These are phyloP conservation scores for Piscicola geometra DNA, from an alignment of 2,888 invertebrate genomes.

Conservation along the genomic window DNA sequence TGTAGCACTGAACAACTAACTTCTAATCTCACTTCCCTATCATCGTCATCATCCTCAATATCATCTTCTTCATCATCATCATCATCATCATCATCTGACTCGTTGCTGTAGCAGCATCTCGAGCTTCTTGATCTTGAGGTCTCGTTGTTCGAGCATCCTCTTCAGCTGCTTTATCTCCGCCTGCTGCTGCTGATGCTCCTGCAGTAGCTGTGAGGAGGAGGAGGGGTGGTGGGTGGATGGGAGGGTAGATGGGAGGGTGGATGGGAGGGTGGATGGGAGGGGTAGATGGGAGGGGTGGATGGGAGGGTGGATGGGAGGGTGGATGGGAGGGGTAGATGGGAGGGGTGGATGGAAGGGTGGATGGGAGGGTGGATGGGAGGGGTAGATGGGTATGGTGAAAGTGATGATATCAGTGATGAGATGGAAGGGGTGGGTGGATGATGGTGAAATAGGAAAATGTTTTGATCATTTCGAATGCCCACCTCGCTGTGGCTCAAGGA, in stretches of 20 bases:
- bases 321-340: too few species aligned
- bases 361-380: too few species aligned
- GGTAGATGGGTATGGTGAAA: too few species aligned
- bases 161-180: constrained; percentile 70
- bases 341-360: too few species aligned
- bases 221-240: background rate
- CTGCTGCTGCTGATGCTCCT: constrained; percentile 42
- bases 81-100: constrained; percentile 29
- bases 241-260: too few species aligned
- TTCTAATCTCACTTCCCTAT: constrained; percentile 8
- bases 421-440: too few species aligned
- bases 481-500: constrained; percentile 29
- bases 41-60: constrained; percentile 32
- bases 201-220: constrained; percentile 40
- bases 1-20: background rate
- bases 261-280: too few species aligned
- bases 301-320: too few species aligned
- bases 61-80: constrained; percentile 39
- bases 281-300: too few species aligned
- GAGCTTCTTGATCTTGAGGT: constrained; percentile 73
- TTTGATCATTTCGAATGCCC: background rate
- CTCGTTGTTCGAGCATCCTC: constrained; percentile 72
- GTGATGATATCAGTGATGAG: too few species aligned
- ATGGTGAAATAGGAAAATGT: too few species aligned
- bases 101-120: constrained; percentile 63